A percentile compares a stretch with the other conserved stretches of the same genome.
These are phyloP conservation scores for Apodemia duryi DNA, from an alignment of 2,888 invertebrate species.

Conservation along the genomic window DNA sequence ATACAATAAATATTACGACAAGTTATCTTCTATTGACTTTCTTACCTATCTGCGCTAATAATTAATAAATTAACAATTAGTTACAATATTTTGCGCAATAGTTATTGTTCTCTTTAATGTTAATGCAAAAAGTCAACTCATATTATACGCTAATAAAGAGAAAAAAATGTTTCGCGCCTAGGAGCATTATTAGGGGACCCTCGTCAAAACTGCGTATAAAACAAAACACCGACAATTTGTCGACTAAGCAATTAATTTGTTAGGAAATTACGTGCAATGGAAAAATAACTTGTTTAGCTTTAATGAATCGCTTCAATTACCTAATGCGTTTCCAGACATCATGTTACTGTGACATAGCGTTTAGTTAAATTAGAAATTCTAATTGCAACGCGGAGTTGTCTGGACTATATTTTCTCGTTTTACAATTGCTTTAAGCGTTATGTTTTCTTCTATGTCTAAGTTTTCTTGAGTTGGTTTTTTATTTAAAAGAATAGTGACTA, in stretches of 20 bases:
- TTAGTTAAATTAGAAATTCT: conserved; percentile 9
- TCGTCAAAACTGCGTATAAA: conserved; percentile 62
- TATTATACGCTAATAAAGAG: conserved; percentile 7
- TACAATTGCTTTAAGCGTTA: too few relatives aligned
- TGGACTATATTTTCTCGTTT: background rate
- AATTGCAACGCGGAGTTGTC: background rate
- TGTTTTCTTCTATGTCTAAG: too few relatives aligned
- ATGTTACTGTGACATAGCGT: conserved; percentile 21
- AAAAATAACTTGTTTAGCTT: conserved; percentile 54
- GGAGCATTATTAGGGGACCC: conserved; percentile 49
- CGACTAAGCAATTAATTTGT: conserved; percentile 48
- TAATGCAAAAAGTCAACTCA: conserved; percentile 2
- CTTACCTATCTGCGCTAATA: too few relatives aligned
- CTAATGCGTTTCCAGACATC: conserved; percentile 22
- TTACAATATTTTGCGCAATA: too few relatives aligned
- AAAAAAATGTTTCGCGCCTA: conserved; percentile 44
- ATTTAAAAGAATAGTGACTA: too few relatives aligned
- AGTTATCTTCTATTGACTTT: too few relatives aligned
- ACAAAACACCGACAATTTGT: conserved; percentile 63
- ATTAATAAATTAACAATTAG: too few relatives aligned
- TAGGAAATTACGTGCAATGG: conserved; percentile 44
- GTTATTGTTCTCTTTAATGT: background rate
- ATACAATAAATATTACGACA: too few relatives aligned
- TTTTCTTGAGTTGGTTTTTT: too few relatives aligned
- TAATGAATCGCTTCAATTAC: conserved; percentile 37